Conservation (phyloP, 2,888 invertebrate species). For the Reticulitermes lucifugus region DNA sequence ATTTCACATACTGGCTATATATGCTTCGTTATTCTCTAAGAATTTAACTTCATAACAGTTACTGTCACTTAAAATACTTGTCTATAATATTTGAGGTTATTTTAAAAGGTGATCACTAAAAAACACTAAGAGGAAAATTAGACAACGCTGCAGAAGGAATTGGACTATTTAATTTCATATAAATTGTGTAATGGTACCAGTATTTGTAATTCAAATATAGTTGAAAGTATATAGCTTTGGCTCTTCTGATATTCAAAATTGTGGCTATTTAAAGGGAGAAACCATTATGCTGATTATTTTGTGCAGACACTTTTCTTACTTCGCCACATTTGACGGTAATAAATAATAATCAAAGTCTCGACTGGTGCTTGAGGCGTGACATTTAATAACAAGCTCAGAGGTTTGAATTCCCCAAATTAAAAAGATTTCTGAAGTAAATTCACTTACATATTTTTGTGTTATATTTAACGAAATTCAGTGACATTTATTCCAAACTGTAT, state of each 20-base stretch:
- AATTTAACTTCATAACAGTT: too few relatives aligned
- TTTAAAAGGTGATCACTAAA: too few relatives aligned
- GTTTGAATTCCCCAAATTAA: not conserved
- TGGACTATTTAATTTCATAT: too few relatives aligned
- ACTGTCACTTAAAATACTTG: too few relatives aligned
- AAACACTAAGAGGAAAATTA: too few relatives aligned
- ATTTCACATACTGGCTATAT: too few relatives aligned
- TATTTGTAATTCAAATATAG: not conserved
- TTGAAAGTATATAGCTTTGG: not conserved
- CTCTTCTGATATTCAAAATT: not conserved
- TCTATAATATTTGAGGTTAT: too few relatives aligned
- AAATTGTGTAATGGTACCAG: too few relatives aligned
- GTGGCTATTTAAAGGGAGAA: not conserved
- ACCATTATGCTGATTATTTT: not conserved
- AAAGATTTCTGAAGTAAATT: not conserved
- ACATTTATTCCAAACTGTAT: too few relatives aligned
- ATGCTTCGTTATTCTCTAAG: too few relatives aligned
- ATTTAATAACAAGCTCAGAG: not conserved
- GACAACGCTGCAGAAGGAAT: too few relatives aligned
- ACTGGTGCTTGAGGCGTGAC: not conserved
- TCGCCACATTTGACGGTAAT: constrained; percentile 3
- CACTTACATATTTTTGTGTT: not conserved
- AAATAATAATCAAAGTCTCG: constrained; percentile 22
- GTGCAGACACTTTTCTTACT: not conserved
- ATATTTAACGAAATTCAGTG: not conserved